Percentiles rank a stretch among this genome's conserved stretches.
These are phyloP conservation scores for Oophaga pumilio DNA, from an alignment of 2,113 vertebrate species.

Conservation along the genomic window DNA sequence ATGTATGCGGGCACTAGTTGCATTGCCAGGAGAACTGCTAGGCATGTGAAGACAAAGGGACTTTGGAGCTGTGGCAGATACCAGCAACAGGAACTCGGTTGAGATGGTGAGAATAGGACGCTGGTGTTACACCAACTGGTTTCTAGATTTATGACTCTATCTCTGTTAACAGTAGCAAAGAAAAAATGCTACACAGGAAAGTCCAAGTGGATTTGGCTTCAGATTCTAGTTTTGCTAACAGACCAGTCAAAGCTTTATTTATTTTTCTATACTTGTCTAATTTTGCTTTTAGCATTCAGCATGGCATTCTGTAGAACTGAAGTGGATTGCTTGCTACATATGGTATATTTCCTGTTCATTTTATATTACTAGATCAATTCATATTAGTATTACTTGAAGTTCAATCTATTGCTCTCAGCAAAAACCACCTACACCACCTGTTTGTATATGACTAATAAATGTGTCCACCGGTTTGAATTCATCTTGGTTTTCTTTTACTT, in stretches of 20 bases:
- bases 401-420: slow-evolving; percentile 20
- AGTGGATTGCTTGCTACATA: background rate
- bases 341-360: slow-evolving; percentile 30
- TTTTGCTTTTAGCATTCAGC: slow-evolving; percentile 2
- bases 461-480: background rate
- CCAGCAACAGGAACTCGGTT: no score
- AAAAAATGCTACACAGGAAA: no score
- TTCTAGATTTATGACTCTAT: no score
- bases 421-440: background rate
- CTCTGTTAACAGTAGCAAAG: no score
- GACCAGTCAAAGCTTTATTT: background rate
- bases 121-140: no score
- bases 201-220: background rate
- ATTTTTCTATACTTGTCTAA: background rate
- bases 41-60: no score
- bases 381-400: slow-evolving; percentile 32
- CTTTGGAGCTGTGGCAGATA: no score
- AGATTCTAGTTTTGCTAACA: background rate
- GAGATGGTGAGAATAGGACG: no score
- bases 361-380: slow-evolving; percentile 40
- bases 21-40: no score
- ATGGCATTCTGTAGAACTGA: background rate
- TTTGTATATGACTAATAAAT: slow-evolving; percentile 22
- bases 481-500: background rate
- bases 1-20: no score